Evolutionary conservation across 2,113 vertebrate species (phyloP).

Genomic region (Gulo gulo): DNA sequence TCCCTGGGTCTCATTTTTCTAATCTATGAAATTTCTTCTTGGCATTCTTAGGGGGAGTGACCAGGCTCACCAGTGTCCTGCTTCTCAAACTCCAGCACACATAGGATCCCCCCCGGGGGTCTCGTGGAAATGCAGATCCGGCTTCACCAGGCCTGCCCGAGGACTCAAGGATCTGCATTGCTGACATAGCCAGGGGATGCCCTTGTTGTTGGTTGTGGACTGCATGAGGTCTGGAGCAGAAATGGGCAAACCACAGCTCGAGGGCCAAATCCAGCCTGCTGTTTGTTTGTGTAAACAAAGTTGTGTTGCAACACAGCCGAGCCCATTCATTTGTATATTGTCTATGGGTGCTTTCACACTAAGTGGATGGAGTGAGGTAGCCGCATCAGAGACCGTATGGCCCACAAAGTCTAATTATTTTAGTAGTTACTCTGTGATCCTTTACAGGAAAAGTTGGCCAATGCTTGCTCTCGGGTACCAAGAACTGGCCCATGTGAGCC

Average conservation of each 20-base stretch:
- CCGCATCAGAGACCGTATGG: neutral
- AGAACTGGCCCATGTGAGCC: neutral
- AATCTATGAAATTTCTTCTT: neutral
- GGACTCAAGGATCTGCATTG: neutral
- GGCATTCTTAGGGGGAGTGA: neutral
- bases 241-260: neutral
- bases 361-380: neutral
- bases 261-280: neutral
- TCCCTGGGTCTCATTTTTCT: neutral
- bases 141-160: neutral
- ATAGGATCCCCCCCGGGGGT: fast-evolving
- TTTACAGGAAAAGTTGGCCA: neutral
- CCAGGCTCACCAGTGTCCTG: neutral
- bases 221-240: neutral
- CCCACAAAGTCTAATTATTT: constrained; percentile 9
- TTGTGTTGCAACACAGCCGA: neutral
- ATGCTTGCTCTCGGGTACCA: neutral
- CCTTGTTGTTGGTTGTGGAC: neutral
- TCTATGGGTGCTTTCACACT: neutral
- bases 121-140: neutral
- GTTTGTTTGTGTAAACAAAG: constrained; percentile 38
- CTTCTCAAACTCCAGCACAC: neutral
- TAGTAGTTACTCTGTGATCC: neutral
- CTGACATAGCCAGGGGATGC: neutral
- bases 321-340: neutral